Percentiles rank a stretch among this genome's conserved stretches.
These are phyloP conservation scores for Synchiropus splendidus DNA, from an alignment of 2,113 vertebrate species.

Conservation along the genomic window DNA sequence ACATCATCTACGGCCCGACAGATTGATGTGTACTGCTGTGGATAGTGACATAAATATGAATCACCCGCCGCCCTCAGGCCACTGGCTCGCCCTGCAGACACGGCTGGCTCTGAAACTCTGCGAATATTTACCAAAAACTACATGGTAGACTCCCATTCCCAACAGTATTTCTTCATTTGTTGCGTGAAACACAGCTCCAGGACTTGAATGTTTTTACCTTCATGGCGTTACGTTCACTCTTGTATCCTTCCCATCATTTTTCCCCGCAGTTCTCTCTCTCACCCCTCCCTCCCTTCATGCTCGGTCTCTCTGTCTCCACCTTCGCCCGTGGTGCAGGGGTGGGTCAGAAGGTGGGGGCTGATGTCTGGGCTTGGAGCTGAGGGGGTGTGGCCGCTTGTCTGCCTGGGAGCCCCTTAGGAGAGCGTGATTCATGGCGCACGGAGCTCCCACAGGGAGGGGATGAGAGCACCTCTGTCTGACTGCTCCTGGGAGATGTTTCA, in stretches of 20 bases:
- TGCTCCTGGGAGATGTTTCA: constrained; percentile 60
- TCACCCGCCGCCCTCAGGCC: constrained; percentile 48
- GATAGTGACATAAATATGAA: constrained; percentile 65
- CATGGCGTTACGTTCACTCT: constrained; percentile 7
- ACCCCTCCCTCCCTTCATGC: constrained; percentile 27
- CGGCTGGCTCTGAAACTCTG: no score
- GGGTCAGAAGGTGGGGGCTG: constrained; percentile 25
- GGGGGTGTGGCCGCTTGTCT: constrained; percentile 67
- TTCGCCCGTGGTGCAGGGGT: constrained; percentile 40
- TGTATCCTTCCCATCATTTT: constrained; percentile 27
- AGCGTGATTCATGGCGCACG: constrained; percentile 60
- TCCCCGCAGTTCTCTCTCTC: constrained; percentile 10
- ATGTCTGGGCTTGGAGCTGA: constrained; percentile 63
- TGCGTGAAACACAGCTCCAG: constrained; percentile 3
- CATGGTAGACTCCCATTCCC: no score
- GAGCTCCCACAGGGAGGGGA: constrained; percentile 64
- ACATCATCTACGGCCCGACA: constrained; percentile 47
- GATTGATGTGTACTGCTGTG: constrained; percentile 57
- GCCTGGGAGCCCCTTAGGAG: constrained; percentile 57
- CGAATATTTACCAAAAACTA: constrained; percentile 9
- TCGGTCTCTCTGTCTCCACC: constrained; percentile 37
- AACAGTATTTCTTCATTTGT: no score
- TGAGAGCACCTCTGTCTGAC: constrained; percentile 67
- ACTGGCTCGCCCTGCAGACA: constrained; percentile 23
- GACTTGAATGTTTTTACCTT: constrained; percentile 5